phyloP scores from a whole-genome alignment of 2,888 invertebrate genomes.

The Drosophila setosimentum region DNA sequence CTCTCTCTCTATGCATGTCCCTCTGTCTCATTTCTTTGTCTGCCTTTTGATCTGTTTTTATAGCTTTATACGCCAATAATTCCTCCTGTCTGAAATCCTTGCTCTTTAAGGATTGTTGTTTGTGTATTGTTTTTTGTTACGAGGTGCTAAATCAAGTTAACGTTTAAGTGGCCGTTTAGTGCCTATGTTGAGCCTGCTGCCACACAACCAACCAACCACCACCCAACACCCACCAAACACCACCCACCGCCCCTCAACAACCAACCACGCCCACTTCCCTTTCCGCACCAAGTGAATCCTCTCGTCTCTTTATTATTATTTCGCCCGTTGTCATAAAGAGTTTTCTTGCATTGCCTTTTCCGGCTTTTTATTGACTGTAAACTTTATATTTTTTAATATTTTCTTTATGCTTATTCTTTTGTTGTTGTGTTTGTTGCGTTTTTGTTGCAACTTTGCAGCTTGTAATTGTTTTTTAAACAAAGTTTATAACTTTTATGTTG shows the following conservation, averaged over 20 bases:
- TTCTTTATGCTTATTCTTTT: slow-evolving; percentile 59
- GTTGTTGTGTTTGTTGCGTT: slow-evolving; percentile 13
- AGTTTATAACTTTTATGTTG: slow-evolving; percentile 74
- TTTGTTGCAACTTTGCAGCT: slow-evolving; percentile 53
- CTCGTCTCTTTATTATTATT: slow-evolving; percentile 66
- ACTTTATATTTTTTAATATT: slow-evolving; percentile 68
- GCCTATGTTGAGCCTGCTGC: slow-evolving; percentile 56
- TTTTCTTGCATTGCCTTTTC: slow-evolving; percentile 62
- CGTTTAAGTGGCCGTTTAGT: slow-evolving; percentile 79
- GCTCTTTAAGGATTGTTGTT: slow-evolving; percentile 36
- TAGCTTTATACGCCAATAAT: slow-evolving; percentile 42
- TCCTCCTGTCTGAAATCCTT: slow-evolving; percentile 35
- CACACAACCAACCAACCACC: slow-evolving; percentile 2
- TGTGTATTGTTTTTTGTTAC: slow-evolving; percentile 52
- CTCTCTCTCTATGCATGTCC: slow-evolving; percentile 6
- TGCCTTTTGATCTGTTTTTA: slow-evolving; percentile 64
- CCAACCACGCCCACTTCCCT: not conserved
- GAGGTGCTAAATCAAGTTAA: slow-evolving; percentile 81
- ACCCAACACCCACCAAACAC: not conserved
- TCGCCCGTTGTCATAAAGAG: slow-evolving; percentile 75
- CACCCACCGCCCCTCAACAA: not conserved
- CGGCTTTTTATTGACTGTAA: slow-evolving; percentile 72
- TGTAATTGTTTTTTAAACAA: slow-evolving; percentile 79
- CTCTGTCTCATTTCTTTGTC: slow-evolving; percentile 12
- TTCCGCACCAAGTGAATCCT: not conserved